phyloP scores from a whole-genome alignment of 2,888 invertebrate genomes.

The Altica lythri region DNA sequence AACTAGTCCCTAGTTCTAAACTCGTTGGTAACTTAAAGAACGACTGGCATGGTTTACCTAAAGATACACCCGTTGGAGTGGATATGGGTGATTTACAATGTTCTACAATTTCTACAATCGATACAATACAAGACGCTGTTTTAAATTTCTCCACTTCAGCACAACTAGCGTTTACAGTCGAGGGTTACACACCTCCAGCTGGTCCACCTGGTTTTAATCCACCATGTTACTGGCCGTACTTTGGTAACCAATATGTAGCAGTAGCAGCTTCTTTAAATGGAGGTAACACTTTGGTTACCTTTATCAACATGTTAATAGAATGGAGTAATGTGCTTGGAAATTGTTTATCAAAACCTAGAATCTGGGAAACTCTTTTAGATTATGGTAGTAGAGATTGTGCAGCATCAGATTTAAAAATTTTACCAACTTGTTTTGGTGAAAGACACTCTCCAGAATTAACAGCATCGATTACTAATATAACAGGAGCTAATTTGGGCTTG shows the following conservation, averaged over 20 bases:
- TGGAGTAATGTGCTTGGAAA: conserved; percentile 75
- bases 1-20: conserved; percentile 59
- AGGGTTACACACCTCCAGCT: conserved; percentile 58
- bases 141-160: conserved; percentile 87
- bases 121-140: conserved; percentile 68
- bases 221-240: conserved; percentile 63
- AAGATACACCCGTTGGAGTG: conserved; percentile 75
- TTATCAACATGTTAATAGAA: conserved; percentile 77
- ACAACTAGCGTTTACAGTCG: conserved; percentile 76
- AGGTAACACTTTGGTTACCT: conserved; percentile 78
- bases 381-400: conserved; percentile 62
- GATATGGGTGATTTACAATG: conserved; percentile 84
- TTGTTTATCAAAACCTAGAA: conserved; percentile 53
- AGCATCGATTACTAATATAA: conserved; percentile 72
- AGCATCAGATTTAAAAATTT: conserved; percentile 65
- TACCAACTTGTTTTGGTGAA: conserved; percentile 77
- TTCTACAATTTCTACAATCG: conserved; percentile 75
- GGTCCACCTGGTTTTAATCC: conserved; percentile 43
- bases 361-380: conserved; percentile 74
- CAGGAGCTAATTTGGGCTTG: conserved; percentile 70
- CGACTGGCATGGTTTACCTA: conserved; percentile 76
- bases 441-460: conserved; percentile 70
- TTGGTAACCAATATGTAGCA: conserved; percentile 69
- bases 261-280: conserved; percentile 86
- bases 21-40: conserved; percentile 67